These are phyloP conservation scores for Cuniculus paca DNA, from an alignment of 2,797 vertebrate genomes.

Conservation along the genomic window DNA sequence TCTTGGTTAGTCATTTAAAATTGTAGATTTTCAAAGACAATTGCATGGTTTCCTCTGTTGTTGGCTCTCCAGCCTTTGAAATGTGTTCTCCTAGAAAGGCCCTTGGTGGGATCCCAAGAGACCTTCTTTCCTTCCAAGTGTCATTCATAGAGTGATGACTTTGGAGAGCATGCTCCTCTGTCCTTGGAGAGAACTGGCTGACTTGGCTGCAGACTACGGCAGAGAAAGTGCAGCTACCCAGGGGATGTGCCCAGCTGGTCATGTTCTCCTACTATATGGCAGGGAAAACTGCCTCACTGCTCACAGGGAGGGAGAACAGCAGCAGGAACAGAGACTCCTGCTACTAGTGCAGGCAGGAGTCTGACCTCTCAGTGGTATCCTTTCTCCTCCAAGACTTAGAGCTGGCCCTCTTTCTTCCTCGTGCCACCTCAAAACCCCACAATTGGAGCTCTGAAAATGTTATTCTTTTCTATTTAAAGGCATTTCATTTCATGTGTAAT, in stretches of 20 bases:
- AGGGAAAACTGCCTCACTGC: accelerated
- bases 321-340: neutral
- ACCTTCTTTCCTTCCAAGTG: neutral
- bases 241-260: neutral
- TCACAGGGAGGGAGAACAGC: neutral
- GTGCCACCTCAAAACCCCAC: slow-evolving; percentile 68
- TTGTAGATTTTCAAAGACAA: neutral
- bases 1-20: neutral
- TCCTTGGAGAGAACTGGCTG: neutral
- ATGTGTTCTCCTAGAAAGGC: neutral
- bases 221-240: neutral
- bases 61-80: neutral
- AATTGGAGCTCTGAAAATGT: slow-evolving; percentile 81
- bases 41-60: neutral
- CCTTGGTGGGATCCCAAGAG: neutral
- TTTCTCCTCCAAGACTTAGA: neutral
- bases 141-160: neutral
- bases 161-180: neutral
- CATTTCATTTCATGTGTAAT: slow-evolving; percentile 89
- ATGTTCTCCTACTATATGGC: accelerated
- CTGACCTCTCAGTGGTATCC: neutral
- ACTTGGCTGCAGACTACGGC: neutral
- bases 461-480: slow-evolving; percentile 87
- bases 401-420: slow-evolving; percentile 62
- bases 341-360: neutral